These are phyloP conservation scores for Cairina moschata DNA, from an alignment of 2,113 vertebrate genomes.

Conservation along the genomic window DNA sequence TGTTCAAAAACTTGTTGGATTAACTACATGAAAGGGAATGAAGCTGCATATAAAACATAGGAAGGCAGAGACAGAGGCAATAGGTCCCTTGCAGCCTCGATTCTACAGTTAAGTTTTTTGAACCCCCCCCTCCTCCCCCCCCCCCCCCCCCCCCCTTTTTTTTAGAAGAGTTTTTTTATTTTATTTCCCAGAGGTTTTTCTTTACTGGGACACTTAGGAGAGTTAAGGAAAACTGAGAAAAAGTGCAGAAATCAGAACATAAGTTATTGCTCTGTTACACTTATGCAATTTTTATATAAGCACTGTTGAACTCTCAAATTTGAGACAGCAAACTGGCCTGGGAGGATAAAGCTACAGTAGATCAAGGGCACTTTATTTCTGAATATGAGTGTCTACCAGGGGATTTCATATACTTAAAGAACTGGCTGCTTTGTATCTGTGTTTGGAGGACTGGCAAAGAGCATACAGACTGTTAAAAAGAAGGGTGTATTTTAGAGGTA, in stretches of 20 bases:
- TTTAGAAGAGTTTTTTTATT: neutral
- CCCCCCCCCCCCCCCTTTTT: too few species aligned
- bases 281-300: neutral
- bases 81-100: neutral
- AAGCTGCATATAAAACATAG: neutral
- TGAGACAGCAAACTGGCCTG: neutral
- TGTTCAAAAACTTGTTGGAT: slow-evolving; percentile 59
- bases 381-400: slow-evolving; percentile 10
- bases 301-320: slow-evolving; percentile 29
- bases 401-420: slow-evolving; percentile 38
- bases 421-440: neutral
- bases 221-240: slow-evolving; percentile 4
- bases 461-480: slow-evolving; percentile 20
- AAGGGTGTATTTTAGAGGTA: slow-evolving; percentile 10
- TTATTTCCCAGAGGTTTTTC: neutral
- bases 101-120: neutral
- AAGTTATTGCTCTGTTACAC: slow-evolving; percentile 38
- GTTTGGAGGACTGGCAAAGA: slow-evolving; percentile 33
- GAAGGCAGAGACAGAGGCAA: neutral
- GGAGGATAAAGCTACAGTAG: slow-evolving; percentile 23
- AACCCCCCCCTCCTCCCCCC: too few species aligned
- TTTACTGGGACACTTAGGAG: neutral
- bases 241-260: neutral
- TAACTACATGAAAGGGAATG: slow-evolving; percentile 25
- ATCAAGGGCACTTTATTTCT: slow-evolving; percentile 52